Conservation (phyloP, 1,140 invertebrate species). For the Rhyzopertha dominica region DNA sequence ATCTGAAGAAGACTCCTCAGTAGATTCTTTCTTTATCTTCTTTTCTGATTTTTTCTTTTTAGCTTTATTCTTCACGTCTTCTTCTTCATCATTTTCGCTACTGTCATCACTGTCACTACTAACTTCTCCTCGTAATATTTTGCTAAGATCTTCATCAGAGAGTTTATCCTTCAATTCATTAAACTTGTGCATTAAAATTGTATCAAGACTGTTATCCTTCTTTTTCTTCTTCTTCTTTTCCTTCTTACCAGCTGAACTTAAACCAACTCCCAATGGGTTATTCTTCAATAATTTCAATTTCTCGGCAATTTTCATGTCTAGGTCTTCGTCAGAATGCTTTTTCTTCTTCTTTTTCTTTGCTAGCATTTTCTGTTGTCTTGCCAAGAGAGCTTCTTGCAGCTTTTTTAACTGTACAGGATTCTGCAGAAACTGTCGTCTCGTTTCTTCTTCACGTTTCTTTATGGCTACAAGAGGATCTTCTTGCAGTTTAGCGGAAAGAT, state of each 20-base stretch:
- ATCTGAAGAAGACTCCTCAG: slow-evolving; percentile 1
- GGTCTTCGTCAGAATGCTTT: slow-evolving; percentile 43
- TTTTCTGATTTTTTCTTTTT: slow-evolving; percentile 10
- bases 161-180: slow-evolving; percentile 48
- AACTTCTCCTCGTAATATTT: slow-evolving; percentile 47
- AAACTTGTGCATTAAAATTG: slow-evolving; percentile 52
- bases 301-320: slow-evolving; percentile 48
- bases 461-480: slow-evolving; percentile 87
- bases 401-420: slow-evolving; percentile 89
- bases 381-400: slow-evolving; percentile 68
- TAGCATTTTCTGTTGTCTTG: slow-evolving; percentile 51
- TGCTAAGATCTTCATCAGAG: slow-evolving; percentile 49
- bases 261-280: slow-evolving; percentile 9
- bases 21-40: slow-evolving; percentile 11
- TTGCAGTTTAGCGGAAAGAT: slow-evolving; percentile 75
- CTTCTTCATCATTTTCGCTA: slow-evolving; percentile 42
- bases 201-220: slow-evolving; percentile 49
- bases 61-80: slow-evolving; percentile 22
- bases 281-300: slow-evolving; percentile 48
- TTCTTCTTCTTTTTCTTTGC: slow-evolving; percentile 56
- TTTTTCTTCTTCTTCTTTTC: slow-evolving; percentile 54
- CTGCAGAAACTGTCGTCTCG: slow-evolving; percentile 69
- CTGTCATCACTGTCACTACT: slow-evolving; percentile 37
- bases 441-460: slow-evolving; percentile 79
- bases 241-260: slow-evolving; percentile 35